A percentile compares a stretch with the other conserved stretches of the same genome.
These are phyloP conservation scores for Graphium colonna DNA, from an alignment of 2,888 invertebrate species.

Conservation along the genomic window DNA sequence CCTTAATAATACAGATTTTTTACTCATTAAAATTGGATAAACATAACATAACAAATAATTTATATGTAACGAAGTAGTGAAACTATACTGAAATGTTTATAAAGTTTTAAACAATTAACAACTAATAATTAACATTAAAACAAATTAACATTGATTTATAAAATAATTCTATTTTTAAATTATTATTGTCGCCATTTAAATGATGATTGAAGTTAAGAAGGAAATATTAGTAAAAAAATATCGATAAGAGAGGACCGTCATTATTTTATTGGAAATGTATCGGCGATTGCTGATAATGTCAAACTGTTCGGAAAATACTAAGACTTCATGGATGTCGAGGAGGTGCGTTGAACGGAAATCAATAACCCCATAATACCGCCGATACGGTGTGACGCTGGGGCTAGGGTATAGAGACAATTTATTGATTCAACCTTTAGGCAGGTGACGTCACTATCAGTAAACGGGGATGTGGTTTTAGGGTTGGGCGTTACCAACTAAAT, in stretches of 20 bases:
- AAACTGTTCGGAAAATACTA: conserved; percentile 78
- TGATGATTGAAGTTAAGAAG: too few species aligned
- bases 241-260: conserved; percentile 37
- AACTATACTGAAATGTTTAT: background rate
- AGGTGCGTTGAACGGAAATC: conserved; percentile 49
- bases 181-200: too few species aligned
- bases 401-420: background rate
- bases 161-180: too few species aligned
- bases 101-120: too few species aligned
- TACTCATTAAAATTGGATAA: too few species aligned
- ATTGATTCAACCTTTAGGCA: background rate
- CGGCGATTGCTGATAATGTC: conserved; percentile 78
- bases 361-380: conserved; percentile 63
- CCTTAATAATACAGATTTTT: too few species aligned
- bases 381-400: conserved; percentile 27
- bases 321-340: conserved; percentile 61
- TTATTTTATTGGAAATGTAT: conserved; percentile 64
- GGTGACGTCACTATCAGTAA: conserved; percentile 40
- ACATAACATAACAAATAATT: too few species aligned
- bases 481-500: conserved; percentile 48
- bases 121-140: background rate
- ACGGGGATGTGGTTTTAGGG: conserved; percentile 40
- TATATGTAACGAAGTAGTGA: too few species aligned
- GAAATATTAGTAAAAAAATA: too few species aligned
- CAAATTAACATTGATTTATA: too few species aligned